A percentile compares a stretch with the other conserved stretches of the same genome.
phyloP scores from a whole-genome alignment of 1,140 invertebrate species.

The Dreissena polymorpha region DNA sequence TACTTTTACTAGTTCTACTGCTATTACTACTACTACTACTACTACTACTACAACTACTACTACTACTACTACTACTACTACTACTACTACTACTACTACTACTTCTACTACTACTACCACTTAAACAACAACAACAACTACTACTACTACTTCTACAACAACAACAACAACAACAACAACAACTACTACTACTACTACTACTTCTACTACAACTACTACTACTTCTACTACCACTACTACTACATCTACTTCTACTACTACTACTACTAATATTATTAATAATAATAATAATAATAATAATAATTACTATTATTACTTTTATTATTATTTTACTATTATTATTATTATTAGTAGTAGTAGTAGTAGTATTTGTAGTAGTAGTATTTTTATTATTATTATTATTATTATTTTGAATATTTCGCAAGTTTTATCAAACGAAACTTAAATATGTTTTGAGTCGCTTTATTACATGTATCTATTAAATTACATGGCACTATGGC shows the following conservation, averaged over 20 bases:
- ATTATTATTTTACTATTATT: not conserved
- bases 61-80: not conserved
- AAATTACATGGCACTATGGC: no score
- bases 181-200: not conserved
- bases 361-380: not conserved
- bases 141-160: not conserved
- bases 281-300: no score
- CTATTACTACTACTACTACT: not conserved
- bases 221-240: not conserved
- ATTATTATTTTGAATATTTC: no score
- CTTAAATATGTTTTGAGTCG: no score
- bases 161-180: not conserved
- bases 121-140: no score
- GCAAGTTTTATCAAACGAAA: no score
- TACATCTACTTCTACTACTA: not conserved
- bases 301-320: not conserved
- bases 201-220: not conserved
- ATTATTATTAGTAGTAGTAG: not conserved
- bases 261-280: not conserved
- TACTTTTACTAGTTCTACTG: not conserved
- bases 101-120: not conserved
- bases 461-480: no score
- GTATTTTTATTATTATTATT: no score
- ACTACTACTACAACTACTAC: not conserved
- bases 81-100: not conserved